Conservation (phyloP, 2,888 invertebrate genomes). For the Meteorus colon region DNA sequence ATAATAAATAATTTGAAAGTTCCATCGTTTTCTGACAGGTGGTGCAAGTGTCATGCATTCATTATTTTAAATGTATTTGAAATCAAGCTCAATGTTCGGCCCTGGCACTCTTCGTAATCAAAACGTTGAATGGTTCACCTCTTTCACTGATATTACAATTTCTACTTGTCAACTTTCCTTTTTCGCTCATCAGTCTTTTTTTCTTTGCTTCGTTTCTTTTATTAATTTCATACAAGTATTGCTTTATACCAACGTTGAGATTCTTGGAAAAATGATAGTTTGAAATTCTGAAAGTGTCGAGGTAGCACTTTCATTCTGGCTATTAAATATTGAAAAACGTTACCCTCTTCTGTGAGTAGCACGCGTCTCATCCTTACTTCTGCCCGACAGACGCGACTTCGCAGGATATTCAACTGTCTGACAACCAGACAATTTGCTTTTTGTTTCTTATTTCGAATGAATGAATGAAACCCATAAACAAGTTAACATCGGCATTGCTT, state of each 20-base stretch:
- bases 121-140: constrained; percentile 35
- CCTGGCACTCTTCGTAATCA: constrained; percentile 15
- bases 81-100: background rate
- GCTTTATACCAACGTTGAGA: background rate
- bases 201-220: constrained; percentile 4
- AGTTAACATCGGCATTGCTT: background rate
- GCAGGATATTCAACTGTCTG: constrained; percentile 44
- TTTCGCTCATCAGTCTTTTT: constrained; percentile 27
- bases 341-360: constrained; percentile 50
- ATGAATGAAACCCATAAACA: constrained; percentile 21
- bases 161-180: constrained; percentile 33
- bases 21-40: constrained; percentile 36
- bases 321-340: constrained; percentile 72
- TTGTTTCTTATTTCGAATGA: constrained; percentile 10
- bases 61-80: constrained; percentile 35
- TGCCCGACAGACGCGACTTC: constrained; percentile 38
- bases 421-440: constrained; percentile 10
- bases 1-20: constrained; percentile 38
- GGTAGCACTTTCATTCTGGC: constrained; percentile 70
- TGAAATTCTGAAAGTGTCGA: constrained; percentile 72
- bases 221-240: constrained; percentile 35
- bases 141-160: constrained; percentile 40
- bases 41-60: background rate
- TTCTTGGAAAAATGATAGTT: constrained; percentile 53
- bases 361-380: constrained; percentile 48